Percentiles rank a stretch among this genome's conserved stretches.
These are phyloP conservation scores for Echinarachnius parma DNA, from an alignment of 53 echinoderm and acorn worm species.

Conservation along the genomic window DNA sequence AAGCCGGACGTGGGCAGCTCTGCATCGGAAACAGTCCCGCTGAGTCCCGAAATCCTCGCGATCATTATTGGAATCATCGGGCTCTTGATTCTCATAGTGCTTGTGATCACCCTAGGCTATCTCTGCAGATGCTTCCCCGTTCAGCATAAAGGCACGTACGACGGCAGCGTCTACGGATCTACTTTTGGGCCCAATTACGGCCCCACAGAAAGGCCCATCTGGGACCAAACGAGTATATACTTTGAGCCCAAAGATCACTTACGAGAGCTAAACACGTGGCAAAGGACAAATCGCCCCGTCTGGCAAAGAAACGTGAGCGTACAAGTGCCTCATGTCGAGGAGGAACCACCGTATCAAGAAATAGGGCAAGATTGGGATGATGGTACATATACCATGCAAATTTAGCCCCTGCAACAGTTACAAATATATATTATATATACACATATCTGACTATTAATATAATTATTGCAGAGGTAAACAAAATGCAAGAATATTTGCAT, in stretches of 20 bases:
- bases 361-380: constrained; percentile 96
- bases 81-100: constrained; percentile 69
- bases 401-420: constrained; percentile 24
- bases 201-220: constrained; percentile 57
- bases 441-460: no score
- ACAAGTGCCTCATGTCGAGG: constrained; percentile 74
- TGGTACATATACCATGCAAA: constrained; percentile 63
- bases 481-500: no score
- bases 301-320: constrained; percentile 86
- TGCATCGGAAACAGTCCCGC: constrained; percentile 20
- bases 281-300: constrained; percentile 67
- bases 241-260: constrained; percentile 91
- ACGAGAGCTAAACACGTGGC: constrained; percentile 76
- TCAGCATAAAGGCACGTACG: constrained; percentile 64
- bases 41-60: constrained; percentile 61
- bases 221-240: constrained; percentile 92
- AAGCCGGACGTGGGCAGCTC: constrained; percentile 25
- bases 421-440: no score
- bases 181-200: constrained; percentile 66
- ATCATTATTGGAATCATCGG: constrained; percentile 80
- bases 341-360: constrained; percentile 82
- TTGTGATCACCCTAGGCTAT: constrained; percentile 64
- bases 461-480: no score
- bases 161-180: constrained; percentile 77
- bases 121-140: constrained; percentile 75